Base-by-base conservation (phyloP, 2,888 invertebrate species). In the Pandemis corylana region DNA sequence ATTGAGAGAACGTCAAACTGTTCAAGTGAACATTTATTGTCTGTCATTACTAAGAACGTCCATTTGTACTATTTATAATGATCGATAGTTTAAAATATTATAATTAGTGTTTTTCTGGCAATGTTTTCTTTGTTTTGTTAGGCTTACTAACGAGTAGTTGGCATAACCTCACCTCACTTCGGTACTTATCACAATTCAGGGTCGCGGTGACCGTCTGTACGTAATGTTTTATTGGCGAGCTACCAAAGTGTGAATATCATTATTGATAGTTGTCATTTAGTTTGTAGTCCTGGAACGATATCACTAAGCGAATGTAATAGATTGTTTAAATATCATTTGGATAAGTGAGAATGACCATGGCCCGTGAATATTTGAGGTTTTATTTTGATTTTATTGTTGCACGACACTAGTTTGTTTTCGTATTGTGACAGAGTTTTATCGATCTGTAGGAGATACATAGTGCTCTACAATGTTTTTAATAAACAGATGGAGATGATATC, bases 341-440 rank as follows among this genome's bases (percentile, higher is more conserved):
- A 53, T 42, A 64, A 53, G 70, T 69, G 63, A 67, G 63, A 75
- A 68, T 71, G 77, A 78, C 76, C 76, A 77, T 76, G 77, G 78
- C 75, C 76, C 72, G 67, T 77, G 77, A 65, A 77, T 79, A 78
- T 78, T 77, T 63, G 70, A 66, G 75, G 73, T 76, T 68, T 75
- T 71, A 75, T 76, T 89, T 85, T 90, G 86, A 89, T 91, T 93
- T 93, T 89, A 89, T 93, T 93, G 93, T 93, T 93, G 90, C 90
- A 89, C 89, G 84, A 87, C 92, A 89, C 87, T 87, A 86, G 89
- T 86, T 91, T 93, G 89, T 92, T 93, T 91, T 88, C 84, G 84
- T 88, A 87, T 90, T 88, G 85, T 91, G 90, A 90, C 89, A 94
- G 92, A 93, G 92, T 87, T 94, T 93, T 92, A 93, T 93, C 87